Percentiles rank a stretch among this genome's conserved stretches.
phyloP scores from a whole-genome alignment of 2,113 vertebrate species.

The Melanostigma gelatinosum region DNA sequence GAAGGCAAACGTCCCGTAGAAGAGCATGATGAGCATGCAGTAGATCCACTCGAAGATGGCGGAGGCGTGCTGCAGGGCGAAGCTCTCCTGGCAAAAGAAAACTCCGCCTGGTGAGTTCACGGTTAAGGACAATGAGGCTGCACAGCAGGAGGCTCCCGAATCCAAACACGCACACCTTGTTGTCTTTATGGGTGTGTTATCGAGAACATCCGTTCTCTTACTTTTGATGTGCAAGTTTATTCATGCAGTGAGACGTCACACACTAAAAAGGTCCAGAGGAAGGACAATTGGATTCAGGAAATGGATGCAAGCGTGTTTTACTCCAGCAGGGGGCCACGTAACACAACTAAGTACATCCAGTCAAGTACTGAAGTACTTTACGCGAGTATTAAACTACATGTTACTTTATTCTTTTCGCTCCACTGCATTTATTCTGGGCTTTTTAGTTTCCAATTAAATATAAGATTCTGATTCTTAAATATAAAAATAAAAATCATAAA shows the following conservation, averaged over 20 bases:
- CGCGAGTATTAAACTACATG: too few species aligned
- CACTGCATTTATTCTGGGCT: too few species aligned
- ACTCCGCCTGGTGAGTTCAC: slow-evolving; percentile 81
- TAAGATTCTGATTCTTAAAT: too few species aligned
- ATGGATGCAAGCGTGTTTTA: neutral
- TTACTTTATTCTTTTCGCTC: too few species aligned
- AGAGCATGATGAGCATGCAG: slow-evolving; percentile 89
- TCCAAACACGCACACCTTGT: neutral
- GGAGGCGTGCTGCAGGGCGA: slow-evolving; percentile 86
- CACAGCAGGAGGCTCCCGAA: neutral
- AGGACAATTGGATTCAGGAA: neutral
- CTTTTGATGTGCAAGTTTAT: neutral
- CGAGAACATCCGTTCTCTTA: neutral
- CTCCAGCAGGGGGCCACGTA: slow-evolving; percentile 54
- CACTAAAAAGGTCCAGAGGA: neutral
- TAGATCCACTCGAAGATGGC: slow-evolving; percentile 92
- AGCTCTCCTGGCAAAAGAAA: slow-evolving; percentile 90
- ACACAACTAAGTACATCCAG: neutral
- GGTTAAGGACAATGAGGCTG: slow-evolving; percentile 78
- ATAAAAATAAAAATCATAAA: too few species aligned
- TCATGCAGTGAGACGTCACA: neutral
- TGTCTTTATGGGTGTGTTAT: neutral
- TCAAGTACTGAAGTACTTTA: too few species aligned
- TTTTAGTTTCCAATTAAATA: too few species aligned
- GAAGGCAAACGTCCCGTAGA: slow-evolving; percentile 90